Evolutionary conservation across 2,797 vertebrate genomes (phyloP), one percentile per base, ranked within the genome.

Genomic region (Cygnus olor): DNA sequence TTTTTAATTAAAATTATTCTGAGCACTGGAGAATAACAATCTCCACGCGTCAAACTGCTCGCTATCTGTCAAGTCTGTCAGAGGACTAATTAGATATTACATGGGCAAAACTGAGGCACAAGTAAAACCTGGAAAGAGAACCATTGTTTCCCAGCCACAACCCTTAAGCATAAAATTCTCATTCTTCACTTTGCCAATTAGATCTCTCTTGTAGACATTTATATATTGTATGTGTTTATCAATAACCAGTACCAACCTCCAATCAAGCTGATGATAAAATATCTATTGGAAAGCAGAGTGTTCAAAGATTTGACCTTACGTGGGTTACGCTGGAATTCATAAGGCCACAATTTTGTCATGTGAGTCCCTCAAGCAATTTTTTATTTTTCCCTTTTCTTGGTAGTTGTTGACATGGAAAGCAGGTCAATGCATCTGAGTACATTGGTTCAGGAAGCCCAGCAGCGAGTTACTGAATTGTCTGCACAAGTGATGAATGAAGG

Each of bases 371-470:
- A 11, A 82, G 27, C 38, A 6, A 10, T 49, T 19, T n/a, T 42
- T 74, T 12, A 54, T 44, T 49, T 91, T 28, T 88, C 79, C 81
- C 32, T 95, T 95, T 92, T 78, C 84, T 77, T 61, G 95, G 30
- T 80, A 99, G 99, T 99, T 92, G 97, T 98, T 95, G 98, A 97
- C 28, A 97, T 98, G 95, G 99, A 99, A 94, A 98, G 98, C 94
- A 98, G 99, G 40, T 98, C 98, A 3, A 94, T 94, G 77, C 99
- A 99, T 97, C 98, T 99, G 87, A 97, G 90, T 92, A 91, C 97
- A 0, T 95, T 99, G 98, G 98, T 99, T 69, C 97, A 98, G 93
- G 99, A 99, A 98, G 99, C 99, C 6, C 98, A 99, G 97, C 98
- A 98, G 80, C 97, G 98, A 32, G 98, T 98, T 53, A 97, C 88